phyloP scores from a whole-genome alignment of 1,140 invertebrate genomes.

The Matsumurasca onukii region DNA sequence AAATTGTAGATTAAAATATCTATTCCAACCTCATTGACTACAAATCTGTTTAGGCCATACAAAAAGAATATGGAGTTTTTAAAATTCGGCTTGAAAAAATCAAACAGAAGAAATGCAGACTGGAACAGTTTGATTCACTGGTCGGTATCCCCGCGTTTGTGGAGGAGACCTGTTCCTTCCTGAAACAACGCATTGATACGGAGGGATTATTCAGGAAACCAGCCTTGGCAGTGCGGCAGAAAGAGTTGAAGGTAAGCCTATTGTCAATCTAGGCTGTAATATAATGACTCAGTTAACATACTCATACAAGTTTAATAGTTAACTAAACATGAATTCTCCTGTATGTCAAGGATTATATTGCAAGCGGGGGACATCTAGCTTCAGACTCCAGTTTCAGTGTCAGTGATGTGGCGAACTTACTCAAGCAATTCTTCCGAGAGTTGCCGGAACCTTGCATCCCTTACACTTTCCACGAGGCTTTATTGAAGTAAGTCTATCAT shows the following conservation, averaged over 20 bases:
- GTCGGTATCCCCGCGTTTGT: conserved; percentile 76
- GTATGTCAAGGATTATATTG: conserved; percentile 55
- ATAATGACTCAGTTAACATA: background rate
- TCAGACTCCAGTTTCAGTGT: conserved; percentile 66
- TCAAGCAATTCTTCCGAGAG: conserved; percentile 80
- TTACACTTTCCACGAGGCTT: conserved; percentile 66
- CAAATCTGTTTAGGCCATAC: conserved; percentile 7
- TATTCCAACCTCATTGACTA: too few species aligned
- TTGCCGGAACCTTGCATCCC: conserved; percentile 81
- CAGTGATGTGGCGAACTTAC: conserved; percentile 77
- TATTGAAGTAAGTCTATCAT: conserved; percentile 63
- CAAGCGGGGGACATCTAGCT: conserved; percentile 59
- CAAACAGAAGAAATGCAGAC: conserved; percentile 59
- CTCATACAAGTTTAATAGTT: background rate
- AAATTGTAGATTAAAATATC: too few species aligned
- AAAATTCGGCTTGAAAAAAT: conserved; percentile 59
- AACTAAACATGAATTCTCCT: conserved; percentile 17
- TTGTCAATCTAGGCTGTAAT: background rate
- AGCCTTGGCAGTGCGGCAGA: conserved; percentile 75
- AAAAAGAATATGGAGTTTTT: conserved; percentile 49
- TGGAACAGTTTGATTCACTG: conserved; percentile 53
- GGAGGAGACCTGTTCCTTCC: conserved; percentile 65
- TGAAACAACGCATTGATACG: conserved; percentile 63
- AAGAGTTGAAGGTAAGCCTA: conserved; percentile 67
- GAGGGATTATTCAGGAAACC: conserved; percentile 86